These are phyloP conservation scores for Crotalus viridis DNA, from an alignment of 2,113 vertebrate genomes.

Conservation along the genomic window DNA sequence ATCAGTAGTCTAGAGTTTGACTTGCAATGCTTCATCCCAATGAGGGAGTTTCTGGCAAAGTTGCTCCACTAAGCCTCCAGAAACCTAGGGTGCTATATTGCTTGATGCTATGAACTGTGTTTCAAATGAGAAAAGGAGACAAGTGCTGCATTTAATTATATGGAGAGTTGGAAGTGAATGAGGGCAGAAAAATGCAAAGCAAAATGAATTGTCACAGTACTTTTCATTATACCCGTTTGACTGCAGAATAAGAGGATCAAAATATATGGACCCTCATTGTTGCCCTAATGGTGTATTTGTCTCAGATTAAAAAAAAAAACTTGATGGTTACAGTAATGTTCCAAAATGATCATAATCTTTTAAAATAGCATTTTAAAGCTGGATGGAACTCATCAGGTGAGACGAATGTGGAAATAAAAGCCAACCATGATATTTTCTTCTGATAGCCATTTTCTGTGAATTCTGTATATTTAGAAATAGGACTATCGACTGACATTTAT, in stretches of 20 bases:
- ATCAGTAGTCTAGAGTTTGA: neutral
- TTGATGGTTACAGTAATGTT: neutral
- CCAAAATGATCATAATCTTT: neutral
- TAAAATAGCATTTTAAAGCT: neutral
- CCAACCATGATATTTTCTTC: neutral
- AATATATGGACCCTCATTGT: neutral
- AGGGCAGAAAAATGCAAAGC: neutral
- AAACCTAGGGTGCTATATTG: neutral
- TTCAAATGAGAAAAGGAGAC: neutral
- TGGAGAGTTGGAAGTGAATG: neutral
- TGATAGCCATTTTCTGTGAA: neutral
- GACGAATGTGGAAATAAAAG: neutral
- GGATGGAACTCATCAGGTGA: no score
- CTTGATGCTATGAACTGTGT: neutral
- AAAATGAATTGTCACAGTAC: neutral
- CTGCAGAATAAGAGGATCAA: neutral
- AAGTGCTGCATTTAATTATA: neutral
- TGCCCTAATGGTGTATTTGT: neutral
- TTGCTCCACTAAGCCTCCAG: neutral
- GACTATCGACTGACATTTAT: slow-evolving; percentile 2
- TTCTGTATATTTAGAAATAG: neutral
- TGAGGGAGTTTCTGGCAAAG: neutral
- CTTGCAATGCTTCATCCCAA: neutral
- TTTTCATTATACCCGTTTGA: neutral
- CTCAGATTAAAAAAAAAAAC: neutral